A percentile compares a stretch with the other conserved stretches of the same genome.
Evolutionary conservation across 1,140 invertebrate species (phyloP).

Genomic region (Cryptotermes secundus): DNA sequence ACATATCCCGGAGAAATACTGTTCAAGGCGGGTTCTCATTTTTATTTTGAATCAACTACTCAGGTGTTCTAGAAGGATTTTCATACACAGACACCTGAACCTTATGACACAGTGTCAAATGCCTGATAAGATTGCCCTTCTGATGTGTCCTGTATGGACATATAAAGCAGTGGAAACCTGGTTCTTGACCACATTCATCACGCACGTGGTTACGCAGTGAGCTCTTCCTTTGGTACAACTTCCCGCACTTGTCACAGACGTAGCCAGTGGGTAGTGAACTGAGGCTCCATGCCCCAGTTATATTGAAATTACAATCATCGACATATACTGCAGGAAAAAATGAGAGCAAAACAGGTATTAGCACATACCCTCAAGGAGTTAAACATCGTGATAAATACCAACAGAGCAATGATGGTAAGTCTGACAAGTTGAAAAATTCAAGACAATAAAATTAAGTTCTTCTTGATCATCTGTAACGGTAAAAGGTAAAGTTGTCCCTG

Average conservation of each 20-base stretch:
- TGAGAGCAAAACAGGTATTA: background rate
- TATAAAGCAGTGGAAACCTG: constrained; percentile 39
- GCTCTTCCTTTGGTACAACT: constrained; percentile 50
- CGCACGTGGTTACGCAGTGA: constrained; percentile 55
- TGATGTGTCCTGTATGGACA: constrained; percentile 40
- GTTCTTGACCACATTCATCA: constrained; percentile 42
- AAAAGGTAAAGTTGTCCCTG: too few relatives aligned
- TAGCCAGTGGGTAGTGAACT: background rate
- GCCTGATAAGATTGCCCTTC: constrained; percentile 37
- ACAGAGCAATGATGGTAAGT: too few relatives aligned
- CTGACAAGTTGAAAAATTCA: too few relatives aligned
- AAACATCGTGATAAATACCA: too few relatives aligned
- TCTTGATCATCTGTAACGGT: too few relatives aligned
- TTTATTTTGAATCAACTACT: too few relatives aligned
- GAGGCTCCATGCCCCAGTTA: background rate
- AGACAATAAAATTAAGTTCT: too few relatives aligned
- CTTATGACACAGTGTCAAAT: constrained; percentile 30
- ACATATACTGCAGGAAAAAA: background rate
- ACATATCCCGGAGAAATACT: too few relatives aligned
- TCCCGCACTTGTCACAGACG: constrained; percentile 50
- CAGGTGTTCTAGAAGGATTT: background rate
- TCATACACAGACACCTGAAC: background rate
- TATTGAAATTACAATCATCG: background rate
- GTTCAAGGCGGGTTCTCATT: too few relatives aligned
- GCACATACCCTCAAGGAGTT: background rate